A percentile compares a stretch with the other conserved stretches of the same genome.
Evolutionary conservation across 2,113 vertebrate genomes (phyloP).

Genomic region (Strigops habroptila): DNA sequence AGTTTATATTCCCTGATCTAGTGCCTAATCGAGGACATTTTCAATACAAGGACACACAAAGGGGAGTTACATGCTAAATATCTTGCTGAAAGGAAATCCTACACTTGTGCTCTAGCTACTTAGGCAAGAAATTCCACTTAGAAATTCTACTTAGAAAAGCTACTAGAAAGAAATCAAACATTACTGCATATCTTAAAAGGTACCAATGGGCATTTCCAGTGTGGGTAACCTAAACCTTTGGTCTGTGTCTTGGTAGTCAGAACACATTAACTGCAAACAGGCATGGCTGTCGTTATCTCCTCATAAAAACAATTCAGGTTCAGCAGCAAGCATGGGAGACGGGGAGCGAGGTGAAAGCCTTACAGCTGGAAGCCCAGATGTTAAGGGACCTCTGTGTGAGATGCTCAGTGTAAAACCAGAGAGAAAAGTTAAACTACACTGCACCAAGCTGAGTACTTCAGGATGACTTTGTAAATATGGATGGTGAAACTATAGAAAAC

Average conservation of each 20-base stretch:
- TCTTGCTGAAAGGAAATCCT: neutral
- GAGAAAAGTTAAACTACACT: neutral
- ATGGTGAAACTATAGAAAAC: neutral
- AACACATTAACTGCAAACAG: slow-evolving; percentile 28
- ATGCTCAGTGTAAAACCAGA: slow-evolving; percentile 18
- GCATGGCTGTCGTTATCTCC: neutral
- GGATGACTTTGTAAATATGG: slow-evolving; percentile 39
- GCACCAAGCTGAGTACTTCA: neutral
- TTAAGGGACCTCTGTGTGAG: slow-evolving; percentile 61
- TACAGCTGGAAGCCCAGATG: slow-evolving; percentile 72
- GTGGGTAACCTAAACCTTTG: neutral
- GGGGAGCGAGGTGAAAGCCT: neutral
- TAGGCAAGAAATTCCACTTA: neutral
- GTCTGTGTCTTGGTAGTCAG: neutral
- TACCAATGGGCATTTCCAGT: neutral
- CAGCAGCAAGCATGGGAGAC: neutral
- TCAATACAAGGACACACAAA: neutral
- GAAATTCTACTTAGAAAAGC: neutral
- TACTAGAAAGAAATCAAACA: neutral
- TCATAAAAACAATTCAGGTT: slow-evolving; percentile 16
- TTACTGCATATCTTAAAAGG: neutral
- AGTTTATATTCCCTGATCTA: neutral
- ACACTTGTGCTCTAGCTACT: neutral
- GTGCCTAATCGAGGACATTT: neutral
- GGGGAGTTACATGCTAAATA: neutral